Evolutionary conservation across 2,113 vertebrate genomes (phyloP).

Genomic region (Rhea pennata): DNA sequence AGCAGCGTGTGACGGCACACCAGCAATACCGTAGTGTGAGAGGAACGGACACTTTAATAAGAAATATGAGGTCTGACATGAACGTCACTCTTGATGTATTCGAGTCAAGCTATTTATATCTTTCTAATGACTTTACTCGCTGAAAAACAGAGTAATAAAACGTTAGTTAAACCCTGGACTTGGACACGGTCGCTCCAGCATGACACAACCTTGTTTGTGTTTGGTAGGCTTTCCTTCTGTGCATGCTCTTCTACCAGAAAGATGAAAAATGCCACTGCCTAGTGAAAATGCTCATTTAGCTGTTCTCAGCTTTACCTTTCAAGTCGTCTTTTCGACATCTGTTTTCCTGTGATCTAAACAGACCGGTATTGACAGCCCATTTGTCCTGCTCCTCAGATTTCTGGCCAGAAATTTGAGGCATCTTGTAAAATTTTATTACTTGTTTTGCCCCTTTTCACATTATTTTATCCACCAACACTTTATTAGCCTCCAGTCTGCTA

Average conservation of each 20-base stretch:
- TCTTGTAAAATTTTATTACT: not conserved
- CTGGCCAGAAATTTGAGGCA: not conserved
- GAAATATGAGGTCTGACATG: not conserved
- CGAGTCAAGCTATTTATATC: too few species aligned
- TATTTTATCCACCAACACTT: not conserved
- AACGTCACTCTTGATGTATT: not conserved
- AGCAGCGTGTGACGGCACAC: not conserved
- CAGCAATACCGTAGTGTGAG: not conserved
- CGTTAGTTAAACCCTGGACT: not conserved
- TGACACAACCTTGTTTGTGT: not conserved
- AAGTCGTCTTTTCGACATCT: not conserved
- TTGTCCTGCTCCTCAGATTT: not conserved
- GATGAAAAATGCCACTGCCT: not conserved
- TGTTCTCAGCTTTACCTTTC: not conserved
- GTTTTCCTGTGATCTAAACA: not conserved
- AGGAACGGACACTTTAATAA: not conserved
- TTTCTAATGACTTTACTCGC: not conserved
- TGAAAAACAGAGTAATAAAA: not conserved
- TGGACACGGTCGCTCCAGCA: not conserved
- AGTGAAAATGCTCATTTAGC: not conserved
- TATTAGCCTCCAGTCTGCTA: not conserved
- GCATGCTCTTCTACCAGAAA: not conserved
- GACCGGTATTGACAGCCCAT: not conserved
- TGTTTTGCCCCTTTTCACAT: not conserved
- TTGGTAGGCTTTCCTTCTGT: not conserved